Base-by-base conservation (phyloP, 37 sponge, comb jelly and placozoan species). In the Petrosia ficiformis region DNA sequence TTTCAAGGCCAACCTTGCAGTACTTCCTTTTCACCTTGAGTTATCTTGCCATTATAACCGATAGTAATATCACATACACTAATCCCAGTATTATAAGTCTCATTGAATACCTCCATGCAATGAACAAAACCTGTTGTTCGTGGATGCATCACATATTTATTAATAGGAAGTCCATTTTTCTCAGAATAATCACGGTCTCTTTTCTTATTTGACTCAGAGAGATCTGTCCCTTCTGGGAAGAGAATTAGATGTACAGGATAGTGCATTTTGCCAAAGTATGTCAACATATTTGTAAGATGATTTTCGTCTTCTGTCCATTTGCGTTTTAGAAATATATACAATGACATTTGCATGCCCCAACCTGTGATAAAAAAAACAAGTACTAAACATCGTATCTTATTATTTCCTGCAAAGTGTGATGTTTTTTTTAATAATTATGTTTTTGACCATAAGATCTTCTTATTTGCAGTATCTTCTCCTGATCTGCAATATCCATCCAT, bases 151-250 rank as follows among this genome's bases (percentile, higher is more conserved):
- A 93, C 81, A 42, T 88, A 84, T 0, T 94, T 83, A 57, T 88
- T 90, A 35, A 77, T 70, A 19, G 65, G 89, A 0, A 90, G 79
- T 11, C 76, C 81, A 44, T 91, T 74, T 38, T 88, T 68, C 30
- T 85, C 70, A 4, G 92, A 89, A 74, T 68, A 97, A 1, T 57
- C 35, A 26, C 91, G 77, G 11, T 82, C 77, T 56, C 79, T 87
- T 28, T 31, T 66, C 44, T 80, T 88, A 58, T 88, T 88, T 34
- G 58, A 59, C 0, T 64, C 37, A 57, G 87, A 86, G 39, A 86
- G 82, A 75, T 97, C 92, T 29, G 97, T 94, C 11, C 97, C 97
- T 71, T 97, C 97, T 0, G 97, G 97, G 52, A 97, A 97, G 44
- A 97, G 14, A 32, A 97, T 75, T 19, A 97, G 73, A 68, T 97